A percentile compares a stretch with the other conserved stretches of the same genome.
Conservation (phyloP, 2,797 vertebrate species). For the Alauda arvensis region DNA sequence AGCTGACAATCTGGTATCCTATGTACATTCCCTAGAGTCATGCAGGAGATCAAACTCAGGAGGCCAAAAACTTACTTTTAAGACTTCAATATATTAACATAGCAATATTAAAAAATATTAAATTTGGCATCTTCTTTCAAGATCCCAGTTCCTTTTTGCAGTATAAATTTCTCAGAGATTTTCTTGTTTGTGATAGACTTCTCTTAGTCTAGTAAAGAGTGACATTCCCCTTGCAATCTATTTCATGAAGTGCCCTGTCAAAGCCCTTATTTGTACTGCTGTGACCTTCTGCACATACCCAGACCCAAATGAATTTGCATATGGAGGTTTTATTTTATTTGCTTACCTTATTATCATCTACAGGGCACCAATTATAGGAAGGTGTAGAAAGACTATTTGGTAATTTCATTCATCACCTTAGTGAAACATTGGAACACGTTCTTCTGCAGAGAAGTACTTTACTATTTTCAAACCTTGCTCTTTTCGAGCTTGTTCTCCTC, state of each 20-base stretch:
- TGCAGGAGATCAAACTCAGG: neutral
- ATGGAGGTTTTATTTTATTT: neutral
- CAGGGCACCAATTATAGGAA: neutral
- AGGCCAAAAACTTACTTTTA: constrained; percentile 4
- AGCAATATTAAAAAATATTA: neutral
- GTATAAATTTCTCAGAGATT: neutral
- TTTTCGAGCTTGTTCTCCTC: neutral
- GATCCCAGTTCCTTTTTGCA: neutral
- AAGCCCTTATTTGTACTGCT: neutral
- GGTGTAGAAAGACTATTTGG: neutral
- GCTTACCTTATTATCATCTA: neutral
- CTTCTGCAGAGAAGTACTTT: neutral
- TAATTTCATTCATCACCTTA: neutral
- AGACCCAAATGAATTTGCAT: neutral
- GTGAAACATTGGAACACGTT: neutral
- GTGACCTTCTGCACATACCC: neutral
- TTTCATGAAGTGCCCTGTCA: neutral
- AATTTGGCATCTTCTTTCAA: neutral
- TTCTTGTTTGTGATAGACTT: neutral
- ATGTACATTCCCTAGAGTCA: neutral
- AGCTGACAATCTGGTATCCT: neutral
- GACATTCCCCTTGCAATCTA: neutral
- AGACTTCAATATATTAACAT: neutral
- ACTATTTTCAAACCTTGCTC: neutral
- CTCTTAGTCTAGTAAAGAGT: neutral